These are phyloP conservation scores for Cacoxenus indagator DNA, from an alignment of 2,888 invertebrate genomes.

Conservation along the genomic window DNA sequence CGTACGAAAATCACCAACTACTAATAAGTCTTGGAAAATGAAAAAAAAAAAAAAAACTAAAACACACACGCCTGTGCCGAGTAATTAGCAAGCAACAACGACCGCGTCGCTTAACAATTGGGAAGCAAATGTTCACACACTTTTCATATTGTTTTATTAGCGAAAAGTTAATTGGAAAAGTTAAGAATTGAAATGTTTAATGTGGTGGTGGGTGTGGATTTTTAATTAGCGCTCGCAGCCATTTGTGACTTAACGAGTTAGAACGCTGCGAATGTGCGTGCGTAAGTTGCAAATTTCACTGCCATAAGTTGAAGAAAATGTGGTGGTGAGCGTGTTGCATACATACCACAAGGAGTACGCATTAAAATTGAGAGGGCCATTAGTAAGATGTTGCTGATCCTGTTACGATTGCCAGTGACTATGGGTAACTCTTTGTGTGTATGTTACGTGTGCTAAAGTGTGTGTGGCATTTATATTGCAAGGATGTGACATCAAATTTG, in stretches of 20 bases:
- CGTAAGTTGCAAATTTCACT: neutral
- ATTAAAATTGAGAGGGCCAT: neutral
- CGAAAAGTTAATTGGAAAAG: slow-evolving; percentile 14
- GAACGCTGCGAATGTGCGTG: too few species aligned
- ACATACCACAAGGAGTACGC: neutral
- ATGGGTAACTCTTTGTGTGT: slow-evolving; percentile 30
- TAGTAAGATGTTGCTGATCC: neutral
- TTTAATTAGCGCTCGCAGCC: neutral
- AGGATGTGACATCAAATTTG: slow-evolving; percentile 37
- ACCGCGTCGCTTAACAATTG: too few species aligned
- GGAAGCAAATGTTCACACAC: too few species aligned
- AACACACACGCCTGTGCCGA: too few species aligned
- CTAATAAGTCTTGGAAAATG: neutral
- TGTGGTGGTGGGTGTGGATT: neutral
- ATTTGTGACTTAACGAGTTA: neutral
- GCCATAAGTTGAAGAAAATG: neutral
- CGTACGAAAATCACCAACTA: neutral
- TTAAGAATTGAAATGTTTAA: slow-evolving; percentile 2
- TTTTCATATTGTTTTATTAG: neutral
- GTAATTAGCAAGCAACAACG: too few species aligned
- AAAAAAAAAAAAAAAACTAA: too few species aligned
- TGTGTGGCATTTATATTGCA: slow-evolving; percentile 13
- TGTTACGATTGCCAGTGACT: slow-evolving; percentile 34
- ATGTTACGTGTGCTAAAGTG: slow-evolving; percentile 23
- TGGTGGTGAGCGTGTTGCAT: too few species aligned